Evolutionary conservation across 2,888 invertebrate species (phyloP), one percentile per base, ranked within the genome.

Genomic region (Anthophora plumipes): DNA sequence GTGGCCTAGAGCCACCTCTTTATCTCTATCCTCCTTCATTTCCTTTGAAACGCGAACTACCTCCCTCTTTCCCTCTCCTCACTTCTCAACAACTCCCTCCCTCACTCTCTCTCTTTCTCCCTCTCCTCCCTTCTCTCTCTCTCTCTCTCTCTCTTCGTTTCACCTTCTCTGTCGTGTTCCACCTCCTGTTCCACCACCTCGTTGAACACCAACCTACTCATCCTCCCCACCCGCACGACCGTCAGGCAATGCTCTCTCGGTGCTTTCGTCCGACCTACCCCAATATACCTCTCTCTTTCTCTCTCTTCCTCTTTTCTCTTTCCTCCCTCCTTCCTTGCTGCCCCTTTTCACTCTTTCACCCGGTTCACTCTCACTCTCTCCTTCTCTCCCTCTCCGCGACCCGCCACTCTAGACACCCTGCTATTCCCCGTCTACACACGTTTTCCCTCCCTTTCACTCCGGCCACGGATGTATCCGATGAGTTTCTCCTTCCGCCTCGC

Each of bases 181-280:
- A 77, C 57, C 84, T 41, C 71, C 79, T 31, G 78, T 54, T 70
- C 64, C 81, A 64, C 64, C 82, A 54, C 70, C 74, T 59, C 79
- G 55, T 61, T 43, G 37, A 20, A 70, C 61, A 57, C 64, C 77
- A 20, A 73, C 63, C 74, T 79, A 63, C 50, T 68, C 66, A 9
- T 52, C 52, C 50, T 50, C 78, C 77, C 80, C 75, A 74, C 85
- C 82, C 75, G 5, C 54, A 67, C 84, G 84, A 76, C 81, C 87
- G 88, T 88, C 88, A 85, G 81, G 81, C 76, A 77, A 71, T 77
- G 78, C 81, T 84, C 83, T 87, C 88, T 89, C 89, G 88, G 89
- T 89, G 91, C 89, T 91, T 91, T 90, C 88, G 89, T 86, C 90
- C 91, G 92, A 92, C 92, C 92, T 93, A 92, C 91, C 92, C 91